phyloP scores from a whole-genome alignment of 2,888 invertebrate species.

The Drosophila fungiperda region DNA sequence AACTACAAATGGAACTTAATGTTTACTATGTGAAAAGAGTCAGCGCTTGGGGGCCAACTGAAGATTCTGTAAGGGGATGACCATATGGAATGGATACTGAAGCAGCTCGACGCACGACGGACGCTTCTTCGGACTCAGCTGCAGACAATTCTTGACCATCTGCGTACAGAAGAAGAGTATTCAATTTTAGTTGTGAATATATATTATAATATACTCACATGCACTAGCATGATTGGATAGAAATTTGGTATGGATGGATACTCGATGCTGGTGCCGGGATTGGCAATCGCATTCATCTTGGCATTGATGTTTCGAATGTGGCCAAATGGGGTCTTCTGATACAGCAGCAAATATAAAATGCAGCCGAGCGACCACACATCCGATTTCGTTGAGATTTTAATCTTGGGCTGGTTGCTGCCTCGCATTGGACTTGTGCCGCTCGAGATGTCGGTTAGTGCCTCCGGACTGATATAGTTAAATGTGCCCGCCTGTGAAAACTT shows the following conservation, averaged over 20 bases:
- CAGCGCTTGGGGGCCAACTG: slow-evolving; percentile 55
- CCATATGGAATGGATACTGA: slow-evolving; percentile 84
- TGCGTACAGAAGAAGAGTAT: slow-evolving; percentile 36
- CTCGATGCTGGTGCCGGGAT: slow-evolving; percentile 90
- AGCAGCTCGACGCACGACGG: slow-evolving; percentile 83
- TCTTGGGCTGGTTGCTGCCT: slow-evolving; percentile 85
- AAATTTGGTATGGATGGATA: slow-evolving; percentile 88
- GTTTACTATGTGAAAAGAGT: slow-evolving; percentile 21
- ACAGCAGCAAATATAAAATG: slow-evolving; percentile 96
- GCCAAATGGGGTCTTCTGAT: slow-evolving; percentile 95
- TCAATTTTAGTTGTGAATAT: not conserved
- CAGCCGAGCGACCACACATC: slow-evolving; percentile 99
- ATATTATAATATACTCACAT: slow-evolving; percentile 71
- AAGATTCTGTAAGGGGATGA: slow-evolving; percentile 83
- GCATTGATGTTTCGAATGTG: slow-evolving; percentile 90
- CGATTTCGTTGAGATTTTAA: slow-evolving; percentile 93
- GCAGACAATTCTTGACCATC: slow-evolving; percentile 84
- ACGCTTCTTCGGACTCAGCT: slow-evolving; percentile 83
- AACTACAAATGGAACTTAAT: slow-evolving; percentile 27
- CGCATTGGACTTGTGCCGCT: slow-evolving; percentile 85
- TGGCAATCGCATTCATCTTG: slow-evolving; percentile 92
- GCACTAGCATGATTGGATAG: slow-evolving; percentile 85
- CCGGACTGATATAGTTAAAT: slow-evolving; percentile 98
- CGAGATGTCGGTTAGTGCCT: slow-evolving; percentile 91
- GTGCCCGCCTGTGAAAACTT: slow-evolving; percentile 94